Percentiles rank a stretch among this genome's conserved stretches.
Conservation (phyloP, 2,113 vertebrate genomes). For the Origma solitaria region DNA sequence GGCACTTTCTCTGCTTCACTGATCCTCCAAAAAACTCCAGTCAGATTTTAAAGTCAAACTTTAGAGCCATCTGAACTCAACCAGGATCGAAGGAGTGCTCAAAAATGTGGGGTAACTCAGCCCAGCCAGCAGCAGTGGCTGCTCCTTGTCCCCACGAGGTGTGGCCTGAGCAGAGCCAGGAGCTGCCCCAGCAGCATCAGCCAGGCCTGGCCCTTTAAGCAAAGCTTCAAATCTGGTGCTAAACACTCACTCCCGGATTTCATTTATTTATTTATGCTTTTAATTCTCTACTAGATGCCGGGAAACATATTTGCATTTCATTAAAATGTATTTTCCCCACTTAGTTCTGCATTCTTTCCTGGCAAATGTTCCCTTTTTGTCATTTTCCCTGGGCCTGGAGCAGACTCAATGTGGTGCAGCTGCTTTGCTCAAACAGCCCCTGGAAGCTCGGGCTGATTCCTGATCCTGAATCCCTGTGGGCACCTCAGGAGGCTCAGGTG, state of each 20-base stretch:
- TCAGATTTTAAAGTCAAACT: background rate
- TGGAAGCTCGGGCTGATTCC: background rate
- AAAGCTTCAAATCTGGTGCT: background rate
- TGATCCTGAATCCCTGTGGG: background rate
- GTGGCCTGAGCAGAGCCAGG: background rate
- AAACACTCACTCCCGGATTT: background rate
- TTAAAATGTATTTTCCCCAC: slow-evolving; percentile 43
- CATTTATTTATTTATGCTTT: slow-evolving; percentile 50
- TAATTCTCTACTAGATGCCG: slow-evolving; percentile 35
- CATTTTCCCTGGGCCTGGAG: slow-evolving; percentile 8
- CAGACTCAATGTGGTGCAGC: background rate
- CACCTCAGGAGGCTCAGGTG: background rate
- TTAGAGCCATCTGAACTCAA: background rate
- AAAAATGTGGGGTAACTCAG: background rate
- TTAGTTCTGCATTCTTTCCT: slow-evolving; percentile 36
- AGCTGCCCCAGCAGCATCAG: background rate
- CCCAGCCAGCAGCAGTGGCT: background rate
- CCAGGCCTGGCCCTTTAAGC: slow-evolving; percentile 2
- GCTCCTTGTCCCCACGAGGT: background rate
- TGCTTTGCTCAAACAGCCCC: background rate
- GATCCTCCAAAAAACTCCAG: background rate
- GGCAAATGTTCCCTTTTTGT: background rate
- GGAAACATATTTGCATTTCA: slow-evolving; percentile 52
- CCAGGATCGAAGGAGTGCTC: background rate
- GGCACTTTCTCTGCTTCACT: background rate